Conservation (phyloP, 2,888 invertebrate species). For the Heteromurus nitidus region DNA sequence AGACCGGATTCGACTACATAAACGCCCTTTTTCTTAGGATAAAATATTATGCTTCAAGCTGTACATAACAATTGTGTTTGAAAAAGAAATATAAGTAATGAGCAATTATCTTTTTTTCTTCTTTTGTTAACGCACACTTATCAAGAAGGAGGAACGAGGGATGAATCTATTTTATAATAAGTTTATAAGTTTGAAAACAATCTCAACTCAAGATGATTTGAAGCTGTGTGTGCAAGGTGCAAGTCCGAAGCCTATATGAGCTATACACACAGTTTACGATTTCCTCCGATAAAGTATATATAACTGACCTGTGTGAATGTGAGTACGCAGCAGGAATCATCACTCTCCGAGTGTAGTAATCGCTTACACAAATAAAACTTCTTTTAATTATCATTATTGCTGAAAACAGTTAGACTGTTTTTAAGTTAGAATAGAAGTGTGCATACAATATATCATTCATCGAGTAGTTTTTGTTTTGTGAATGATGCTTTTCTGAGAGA, state of each 20-base stretch:
- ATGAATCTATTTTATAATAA: too few relatives aligned
- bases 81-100: conserved; percentile 15
- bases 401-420: conserved; percentile 28
- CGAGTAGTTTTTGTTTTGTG: conserved; percentile 12
- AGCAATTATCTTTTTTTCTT: conserved; percentile 35
- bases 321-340: conserved; percentile 31
- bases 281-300: too few relatives aligned
- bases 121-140: too few relatives aligned
- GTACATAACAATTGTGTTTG: conserved; percentile 51
- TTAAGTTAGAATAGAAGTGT: too few relatives aligned
- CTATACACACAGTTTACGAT: too few relatives aligned
- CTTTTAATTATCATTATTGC: conserved; percentile 46
- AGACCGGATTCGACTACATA: conserved; percentile 17
- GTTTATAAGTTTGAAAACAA: too few relatives aligned
- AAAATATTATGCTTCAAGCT: conserved; percentile 19
- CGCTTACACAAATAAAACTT: conserved; percentile 42
- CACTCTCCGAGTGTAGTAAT: conserved; percentile 24
- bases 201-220: too few relatives aligned
- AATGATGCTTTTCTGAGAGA: neutral
- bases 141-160: too few relatives aligned
- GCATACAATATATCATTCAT: conserved; percentile 26
- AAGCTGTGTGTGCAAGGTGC: too few relatives aligned
- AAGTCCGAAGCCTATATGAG: too few relatives aligned
- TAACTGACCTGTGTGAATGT: conserved; percentile 57
- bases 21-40: conserved; percentile 31